These are phyloP conservation scores for Epizoanthus ramosus DNA, from an alignment of 92 coral and sea anemone genomes.

Conservation along the genomic window DNA sequence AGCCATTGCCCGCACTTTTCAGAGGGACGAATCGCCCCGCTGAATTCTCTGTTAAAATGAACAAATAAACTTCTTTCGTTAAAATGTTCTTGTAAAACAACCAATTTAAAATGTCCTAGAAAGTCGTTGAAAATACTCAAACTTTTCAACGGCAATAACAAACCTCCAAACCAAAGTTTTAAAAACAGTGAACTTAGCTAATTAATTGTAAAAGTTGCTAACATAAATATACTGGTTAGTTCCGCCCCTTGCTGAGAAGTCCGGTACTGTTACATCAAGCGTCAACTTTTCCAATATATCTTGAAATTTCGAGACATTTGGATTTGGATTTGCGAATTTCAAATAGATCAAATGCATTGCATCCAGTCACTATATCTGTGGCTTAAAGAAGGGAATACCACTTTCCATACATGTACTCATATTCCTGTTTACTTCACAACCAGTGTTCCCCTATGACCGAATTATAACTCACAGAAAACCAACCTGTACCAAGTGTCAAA, in stretches of 20 bases:
- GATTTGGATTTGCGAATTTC: not conserved
- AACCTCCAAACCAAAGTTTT: not conserved
- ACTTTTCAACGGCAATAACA: not conserved
- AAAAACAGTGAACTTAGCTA: not conserved
- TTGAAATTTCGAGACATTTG: not conserved
- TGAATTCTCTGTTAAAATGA: not conserved
- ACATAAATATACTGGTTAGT: not conserved
- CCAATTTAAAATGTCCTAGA: not conserved
- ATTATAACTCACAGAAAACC: slow-evolving; percentile 12
- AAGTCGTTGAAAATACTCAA: not conserved
- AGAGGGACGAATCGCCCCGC: slow-evolving; percentile 34
- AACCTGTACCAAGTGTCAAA: slow-evolving; percentile 22
- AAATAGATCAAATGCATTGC: not conserved
- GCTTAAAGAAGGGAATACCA: not conserved
- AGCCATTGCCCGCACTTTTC: slow-evolving; percentile 34
- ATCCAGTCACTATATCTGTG: not conserved
- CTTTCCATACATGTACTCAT: no score
- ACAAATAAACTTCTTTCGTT: not conserved
- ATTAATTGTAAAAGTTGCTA: not conserved
- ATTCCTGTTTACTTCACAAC: no score
- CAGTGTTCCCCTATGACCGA: not conserved
- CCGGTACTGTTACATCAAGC: not conserved
- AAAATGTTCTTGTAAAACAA: not conserved
- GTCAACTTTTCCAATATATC: not conserved
- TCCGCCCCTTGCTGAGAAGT: slow-evolving; percentile 19